These are phyloP conservation scores for Magallana nippona DNA, from an alignment of 2,888 invertebrate species.

Conservation along the genomic window DNA sequence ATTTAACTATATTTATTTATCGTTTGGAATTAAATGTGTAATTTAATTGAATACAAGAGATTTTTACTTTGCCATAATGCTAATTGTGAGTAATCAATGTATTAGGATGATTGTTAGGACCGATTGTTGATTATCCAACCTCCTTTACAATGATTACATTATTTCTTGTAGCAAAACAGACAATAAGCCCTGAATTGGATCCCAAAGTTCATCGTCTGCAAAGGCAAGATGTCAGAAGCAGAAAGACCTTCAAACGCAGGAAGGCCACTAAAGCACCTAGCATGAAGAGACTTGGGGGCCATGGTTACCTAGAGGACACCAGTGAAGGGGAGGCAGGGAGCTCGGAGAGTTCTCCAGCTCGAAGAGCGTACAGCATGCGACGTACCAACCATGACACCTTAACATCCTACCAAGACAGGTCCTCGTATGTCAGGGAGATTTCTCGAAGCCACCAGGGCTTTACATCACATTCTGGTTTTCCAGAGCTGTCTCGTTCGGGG, in stretches of 20 bases:
- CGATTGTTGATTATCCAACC: too few relatives aligned
- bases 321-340: constrained; percentile 66
- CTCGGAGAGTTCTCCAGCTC: constrained; percentile 63
- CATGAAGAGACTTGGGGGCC: constrained; percentile 63
- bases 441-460: constrained; percentile 33
- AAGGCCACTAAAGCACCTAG: constrained; percentile 69
- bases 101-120: too few relatives aligned
- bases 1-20: too few relatives aligned
- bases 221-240: constrained; percentile 94
- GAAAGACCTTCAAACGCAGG: constrained; percentile 89
- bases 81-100: too few relatives aligned
- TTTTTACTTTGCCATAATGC: too few relatives aligned
- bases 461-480: constrained; percentile 9
- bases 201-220: constrained; percentile 85
- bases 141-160: not conserved
- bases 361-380: constrained; percentile 38
- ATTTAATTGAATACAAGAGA: too few relatives aligned
- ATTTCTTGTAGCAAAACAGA: constrained; percentile 20
- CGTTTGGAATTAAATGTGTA: too few relatives aligned
- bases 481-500: constrained; percentile 38
- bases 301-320: constrained; percentile 57
- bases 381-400: constrained; percentile 50
- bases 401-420: constrained; percentile 52
- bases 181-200: constrained; percentile 58
- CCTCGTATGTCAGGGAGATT: constrained; percentile 1